These are phyloP conservation scores for Thereva unica DNA, from an alignment of 2,888 invertebrate genomes.

Conservation along the genomic window DNA sequence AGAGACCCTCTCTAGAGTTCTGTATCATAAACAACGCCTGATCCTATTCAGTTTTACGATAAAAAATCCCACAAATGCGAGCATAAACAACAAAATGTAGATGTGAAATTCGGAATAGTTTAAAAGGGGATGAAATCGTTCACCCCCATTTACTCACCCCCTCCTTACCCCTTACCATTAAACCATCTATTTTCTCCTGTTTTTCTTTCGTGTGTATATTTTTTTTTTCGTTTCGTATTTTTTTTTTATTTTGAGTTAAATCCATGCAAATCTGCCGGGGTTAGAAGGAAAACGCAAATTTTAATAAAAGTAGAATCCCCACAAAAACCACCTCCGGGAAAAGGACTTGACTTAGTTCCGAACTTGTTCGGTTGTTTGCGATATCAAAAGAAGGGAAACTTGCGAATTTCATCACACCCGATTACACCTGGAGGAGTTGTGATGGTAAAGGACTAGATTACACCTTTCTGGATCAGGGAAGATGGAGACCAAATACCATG, in stretches of 20 bases:
- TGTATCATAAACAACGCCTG: constrained; percentile 35
- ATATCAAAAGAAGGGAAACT: constrained; percentile 20
- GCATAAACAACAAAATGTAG: constrained; percentile 37
- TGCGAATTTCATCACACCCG: constrained; percentile 14
- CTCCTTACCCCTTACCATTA: no score
- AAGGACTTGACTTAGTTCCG: constrained; percentile 18
- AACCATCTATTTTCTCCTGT: no score
- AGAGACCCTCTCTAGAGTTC: background rate
- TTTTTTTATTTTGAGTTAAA: constrained; percentile 11
- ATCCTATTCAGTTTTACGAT: constrained; percentile 30
- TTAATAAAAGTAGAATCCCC: constrained; percentile 29
- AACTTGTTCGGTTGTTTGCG: constrained; percentile 19
- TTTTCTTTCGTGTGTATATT: no score
- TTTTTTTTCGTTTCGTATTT: background rate
- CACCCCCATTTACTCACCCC: background rate
- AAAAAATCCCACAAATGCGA: constrained; percentile 39
- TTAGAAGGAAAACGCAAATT: constrained; percentile 20
- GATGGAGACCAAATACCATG: background rate
- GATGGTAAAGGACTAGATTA: constrained; percentile 9
- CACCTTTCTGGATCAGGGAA: constrained; percentile 23
- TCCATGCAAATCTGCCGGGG: constrained; percentile 21
- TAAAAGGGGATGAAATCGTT: background rate
- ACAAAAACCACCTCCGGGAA: constrained; percentile 15
- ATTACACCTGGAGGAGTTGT: constrained; percentile 6
- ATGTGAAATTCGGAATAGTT: constrained; percentile 17